Base-by-base conservation (phyloP, 2,113 vertebrate species). In the Dicrurus megarhynchus region DNA sequence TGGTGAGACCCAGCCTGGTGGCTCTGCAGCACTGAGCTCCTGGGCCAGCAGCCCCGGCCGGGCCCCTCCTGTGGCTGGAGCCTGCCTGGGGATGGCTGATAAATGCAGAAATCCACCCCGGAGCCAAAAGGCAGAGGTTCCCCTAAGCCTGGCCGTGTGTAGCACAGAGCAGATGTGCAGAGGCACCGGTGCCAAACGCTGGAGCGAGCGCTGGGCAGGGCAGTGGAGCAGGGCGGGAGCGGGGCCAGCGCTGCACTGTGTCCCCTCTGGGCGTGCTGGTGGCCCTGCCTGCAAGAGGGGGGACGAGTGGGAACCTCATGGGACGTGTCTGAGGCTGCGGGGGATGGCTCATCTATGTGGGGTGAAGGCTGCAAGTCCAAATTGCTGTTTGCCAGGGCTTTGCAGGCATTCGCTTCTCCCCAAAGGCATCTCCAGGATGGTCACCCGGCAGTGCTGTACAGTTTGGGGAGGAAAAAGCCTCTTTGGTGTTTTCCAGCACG, bases 201-300 rank as follows among this genome's bases (percentile, higher is more conserved):
- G 89, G 63, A 70, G 56, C 56, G 15, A 7, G 59, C 5, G 2
- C 71, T 37, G 73, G 69, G 69, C 79, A 88, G 53, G 64, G 69
- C 79, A 88, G 53, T 7, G 68, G 50, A 50, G 50, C 56, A 69
- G n/a, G 21, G 55, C 0, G 1, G 55, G 27, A 35, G 53, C 1
- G 0, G 60, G 32, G 46, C 13, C 55, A 41, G 1, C 0, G 5
- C 71, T 44, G 37, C 53, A 20, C 2, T 3, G 6, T 35, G 49
- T 44, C 28, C 21, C 49, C 41, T 60, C 56, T 23, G 24, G 30
- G 19, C 1, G 1, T 28, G 35, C 35, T 2, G 16, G 35, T 23
- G 56, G 42, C 71, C 30, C 71, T 79, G 67, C 28, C 60, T 47
- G 61, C 35, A n/a, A 47, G 3, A 35, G 16, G 7, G 11, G 20